A percentile compares a stretch with the other conserved stretches of the same genome.
Conservation (phyloP, 2,888 invertebrate genomes). For the Folsomia manolachei region DNA sequence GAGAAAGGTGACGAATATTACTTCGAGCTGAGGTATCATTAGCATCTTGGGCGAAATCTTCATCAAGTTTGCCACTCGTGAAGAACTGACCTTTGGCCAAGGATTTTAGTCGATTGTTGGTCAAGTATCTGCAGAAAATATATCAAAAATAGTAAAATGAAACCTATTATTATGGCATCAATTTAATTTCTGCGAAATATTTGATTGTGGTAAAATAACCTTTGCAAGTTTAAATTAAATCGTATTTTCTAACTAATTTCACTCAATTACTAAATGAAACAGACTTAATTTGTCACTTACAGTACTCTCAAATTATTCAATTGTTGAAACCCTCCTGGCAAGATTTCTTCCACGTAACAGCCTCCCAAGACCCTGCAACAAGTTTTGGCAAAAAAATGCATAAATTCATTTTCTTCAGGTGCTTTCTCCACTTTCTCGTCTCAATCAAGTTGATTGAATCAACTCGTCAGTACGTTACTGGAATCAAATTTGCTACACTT, state of each 20-base stretch:
- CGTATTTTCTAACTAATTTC: too few relatives aligned
- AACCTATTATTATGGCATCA: background rate
- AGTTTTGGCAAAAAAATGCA: too few relatives aligned
- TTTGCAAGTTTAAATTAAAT: too few relatives aligned
- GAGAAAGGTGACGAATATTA: background rate
- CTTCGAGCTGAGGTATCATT: background rate
- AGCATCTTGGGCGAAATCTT: background rate
- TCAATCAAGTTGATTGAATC: too few relatives aligned
- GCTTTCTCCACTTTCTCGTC: too few relatives aligned
- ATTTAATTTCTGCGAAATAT: too few relatives aligned
- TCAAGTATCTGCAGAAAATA: constrained; percentile 36
- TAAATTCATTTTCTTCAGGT: too few relatives aligned
- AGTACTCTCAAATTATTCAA: constrained; percentile 9
- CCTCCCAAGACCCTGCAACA: constrained; percentile 21
- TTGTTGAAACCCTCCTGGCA: constrained; percentile 12
- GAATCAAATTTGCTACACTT: too few relatives aligned
- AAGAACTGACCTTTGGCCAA: constrained; percentile 37
- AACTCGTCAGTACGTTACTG: too few relatives aligned
- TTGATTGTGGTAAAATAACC: too few relatives aligned
- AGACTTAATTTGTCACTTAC: constrained; percentile 5
- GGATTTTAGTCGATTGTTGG: constrained; percentile 36
- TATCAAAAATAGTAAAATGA: background rate
- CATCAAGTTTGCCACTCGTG: background rate
- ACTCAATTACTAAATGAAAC: too few relatives aligned
- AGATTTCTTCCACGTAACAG: constrained; percentile 15